phyloP scores from a whole-genome alignment of 2,797 vertebrate genomes.

The Peromyscus eremicus region DNA sequence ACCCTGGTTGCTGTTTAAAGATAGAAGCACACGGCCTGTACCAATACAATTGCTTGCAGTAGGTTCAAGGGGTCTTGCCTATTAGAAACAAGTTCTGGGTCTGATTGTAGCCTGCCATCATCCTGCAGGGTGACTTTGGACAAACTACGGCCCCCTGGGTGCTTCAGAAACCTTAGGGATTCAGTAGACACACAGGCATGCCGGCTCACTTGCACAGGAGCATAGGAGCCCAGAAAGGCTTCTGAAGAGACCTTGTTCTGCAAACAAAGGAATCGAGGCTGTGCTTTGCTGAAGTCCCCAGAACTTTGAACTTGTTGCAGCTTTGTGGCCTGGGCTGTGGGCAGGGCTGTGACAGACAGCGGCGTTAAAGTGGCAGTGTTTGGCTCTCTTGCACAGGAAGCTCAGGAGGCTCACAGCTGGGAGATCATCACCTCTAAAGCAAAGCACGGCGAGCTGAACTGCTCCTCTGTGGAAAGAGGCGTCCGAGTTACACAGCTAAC shows the following conservation, averaged over 20 bases:
- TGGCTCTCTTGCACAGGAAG: background rate
- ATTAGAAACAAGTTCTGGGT: background rate
- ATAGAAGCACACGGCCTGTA: background rate
- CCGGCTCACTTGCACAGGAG: slow-evolving; percentile 50
- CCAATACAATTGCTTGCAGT: background rate
- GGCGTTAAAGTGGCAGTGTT: background rate
- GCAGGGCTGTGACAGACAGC: background rate
- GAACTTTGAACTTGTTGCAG: slow-evolving; percentile 56
- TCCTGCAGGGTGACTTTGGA: slow-evolving; percentile 56
- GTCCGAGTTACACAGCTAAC: background rate
- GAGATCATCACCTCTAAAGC: background rate
- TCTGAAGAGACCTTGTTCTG: background rate
- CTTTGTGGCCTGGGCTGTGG: slow-evolving; percentile 2
- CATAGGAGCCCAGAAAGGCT: slow-evolving; percentile 25
- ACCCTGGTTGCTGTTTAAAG: slow-evolving; percentile 59
- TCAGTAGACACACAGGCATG: slow-evolving; percentile 56
- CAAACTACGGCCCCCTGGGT: slow-evolving; percentile 8
- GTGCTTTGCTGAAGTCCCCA: slow-evolving; percentile 29
- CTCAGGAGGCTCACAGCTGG: background rate
- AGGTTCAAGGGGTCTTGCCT: slow-evolving; percentile 51
- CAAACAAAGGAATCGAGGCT: background rate
- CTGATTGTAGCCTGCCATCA: background rate
- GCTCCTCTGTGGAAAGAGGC: slow-evolving; percentile 35
- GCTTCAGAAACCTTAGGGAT: slow-evolving; percentile 68
- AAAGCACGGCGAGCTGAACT: background rate